Percentiles rank a stretch among this genome's conserved stretches.
Conservation (phyloP, 2,888 invertebrate genomes). For the Cryptophagus acutangulus region DNA sequence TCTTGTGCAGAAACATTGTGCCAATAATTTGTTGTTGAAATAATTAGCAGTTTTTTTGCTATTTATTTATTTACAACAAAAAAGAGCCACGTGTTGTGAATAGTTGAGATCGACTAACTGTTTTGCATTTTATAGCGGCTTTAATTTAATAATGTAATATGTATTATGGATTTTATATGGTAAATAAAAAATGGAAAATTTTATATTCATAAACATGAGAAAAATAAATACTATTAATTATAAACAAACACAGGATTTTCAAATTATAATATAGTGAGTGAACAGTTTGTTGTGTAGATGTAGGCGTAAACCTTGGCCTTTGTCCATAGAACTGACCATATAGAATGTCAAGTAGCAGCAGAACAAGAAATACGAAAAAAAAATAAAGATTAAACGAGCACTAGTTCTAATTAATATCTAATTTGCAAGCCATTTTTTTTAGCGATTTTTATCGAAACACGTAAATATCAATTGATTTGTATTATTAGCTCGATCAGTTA, state of each 20-base stretch:
- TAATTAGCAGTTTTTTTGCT: too few species aligned
- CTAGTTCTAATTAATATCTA: conserved; percentile 1
- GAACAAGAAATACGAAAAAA: conserved; percentile 3
- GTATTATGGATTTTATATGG: neutral
- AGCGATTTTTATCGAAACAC: too few species aligned
- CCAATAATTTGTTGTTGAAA: too few species aligned
- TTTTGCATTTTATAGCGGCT: too few species aligned
- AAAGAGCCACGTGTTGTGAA: too few species aligned
- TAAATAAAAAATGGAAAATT: conserved; percentile 3
- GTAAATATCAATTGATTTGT: too few species aligned
- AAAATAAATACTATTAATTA: conserved; percentile 8
- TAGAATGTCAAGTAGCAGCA: conserved; percentile 25
- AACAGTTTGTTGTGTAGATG: conserved; percentile 13
- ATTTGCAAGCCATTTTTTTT: neutral
- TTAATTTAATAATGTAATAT: too few species aligned
- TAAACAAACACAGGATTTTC: conserved; percentile 1
- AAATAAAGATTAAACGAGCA: conserved; percentile 1
- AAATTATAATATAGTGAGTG: neutral
- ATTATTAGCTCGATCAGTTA: neutral
- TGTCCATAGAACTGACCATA: conserved; percentile 30
- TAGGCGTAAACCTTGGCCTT: conserved; percentile 34
- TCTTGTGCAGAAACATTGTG: too few species aligned
- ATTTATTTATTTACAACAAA: too few species aligned
- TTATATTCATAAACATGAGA: conserved; percentile 4
- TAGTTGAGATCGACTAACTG: too few species aligned